Percentiles rank a stretch among this genome's conserved stretches.
Evolutionary conservation across 2,113 vertebrate species (phyloP).

Genomic region (Laterallus jamaicensis): DNA sequence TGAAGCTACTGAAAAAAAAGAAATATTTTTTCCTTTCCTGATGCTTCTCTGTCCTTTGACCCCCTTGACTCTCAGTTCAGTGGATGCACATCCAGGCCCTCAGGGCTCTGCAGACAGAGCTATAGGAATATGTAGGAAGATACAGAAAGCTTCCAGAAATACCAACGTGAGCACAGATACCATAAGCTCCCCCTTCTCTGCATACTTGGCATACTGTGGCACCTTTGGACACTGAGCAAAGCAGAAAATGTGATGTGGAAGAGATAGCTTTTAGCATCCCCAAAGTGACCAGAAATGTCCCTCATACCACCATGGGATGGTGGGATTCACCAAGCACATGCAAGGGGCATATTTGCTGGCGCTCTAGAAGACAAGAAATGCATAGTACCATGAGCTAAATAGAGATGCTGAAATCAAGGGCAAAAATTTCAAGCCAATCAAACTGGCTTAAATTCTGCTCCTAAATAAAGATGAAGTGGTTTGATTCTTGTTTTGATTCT

Average conservation of each 20-base stretch:
- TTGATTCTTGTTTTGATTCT: not conserved
- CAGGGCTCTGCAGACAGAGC: not conserved
- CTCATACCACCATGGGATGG: not conserved
- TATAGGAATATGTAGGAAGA: not conserved
- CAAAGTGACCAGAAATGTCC: not conserved
- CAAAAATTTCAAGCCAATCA: not conserved
- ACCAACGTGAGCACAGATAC: not conserved
- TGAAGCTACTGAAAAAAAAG: not conserved
- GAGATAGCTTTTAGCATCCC: not conserved
- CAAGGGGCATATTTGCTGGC: not conserved
- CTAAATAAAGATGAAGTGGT: not conserved
- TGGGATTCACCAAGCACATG: not conserved
- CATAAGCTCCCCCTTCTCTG: not conserved
- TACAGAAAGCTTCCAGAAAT: not conserved
- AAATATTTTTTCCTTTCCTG: not conserved
- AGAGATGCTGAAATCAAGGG: not conserved
- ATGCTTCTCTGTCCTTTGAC: not conserved
- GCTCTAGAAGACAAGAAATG: not conserved
- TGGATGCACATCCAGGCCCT: not conserved
- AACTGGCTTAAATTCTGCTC: not conserved
- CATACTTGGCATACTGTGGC: not conserved
- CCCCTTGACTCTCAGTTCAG: not conserved
- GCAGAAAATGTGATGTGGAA: not conserved
- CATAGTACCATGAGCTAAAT: not conserved
- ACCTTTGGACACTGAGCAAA: not conserved